These are phyloP conservation scores for Rhagoletis pomonella DNA, from an alignment of 1,140 invertebrate species.

Conservation along the genomic window DNA sequence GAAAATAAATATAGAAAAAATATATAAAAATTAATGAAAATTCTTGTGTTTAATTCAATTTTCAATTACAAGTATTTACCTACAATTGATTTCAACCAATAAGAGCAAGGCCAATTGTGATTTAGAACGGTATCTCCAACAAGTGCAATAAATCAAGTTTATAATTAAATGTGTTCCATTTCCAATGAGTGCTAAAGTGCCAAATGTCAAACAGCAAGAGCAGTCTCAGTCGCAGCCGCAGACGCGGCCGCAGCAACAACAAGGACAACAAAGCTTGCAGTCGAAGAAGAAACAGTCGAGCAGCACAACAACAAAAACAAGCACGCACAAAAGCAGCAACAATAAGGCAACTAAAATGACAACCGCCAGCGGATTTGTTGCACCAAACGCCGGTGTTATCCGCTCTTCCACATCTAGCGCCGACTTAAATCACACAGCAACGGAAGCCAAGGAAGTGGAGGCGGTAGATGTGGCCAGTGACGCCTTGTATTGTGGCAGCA, in stretches of 20 bases:
- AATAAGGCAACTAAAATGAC: constrained; percentile 49
- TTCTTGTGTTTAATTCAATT: background rate
- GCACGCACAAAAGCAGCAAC: constrained; percentile 30
- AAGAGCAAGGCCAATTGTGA: background rate
- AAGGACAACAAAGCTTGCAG: background rate
- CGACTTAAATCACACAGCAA: constrained; percentile 45
- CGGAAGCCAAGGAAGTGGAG: constrained; percentile 28
- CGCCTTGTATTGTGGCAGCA: constrained; percentile 65
- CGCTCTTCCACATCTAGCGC: constrained; percentile 2
- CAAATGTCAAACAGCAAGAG: constrained; percentile 32
- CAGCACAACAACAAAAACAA: constrained; percentile 42
- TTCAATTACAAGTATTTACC: background rate
- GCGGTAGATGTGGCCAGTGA: constrained; percentile 71
- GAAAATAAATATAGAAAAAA: too few species aligned
- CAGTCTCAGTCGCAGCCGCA: background rate
- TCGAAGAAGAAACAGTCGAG: background rate
- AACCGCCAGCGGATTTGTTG: constrained; percentile 55
- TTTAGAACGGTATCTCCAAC: constrained; percentile 20
- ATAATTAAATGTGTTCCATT: constrained; percentile 46
- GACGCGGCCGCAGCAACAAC: background rate
- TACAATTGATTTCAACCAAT: background rate
- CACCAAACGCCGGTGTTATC: background rate
- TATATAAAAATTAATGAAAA: background rate
- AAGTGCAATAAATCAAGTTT: constrained; percentile 31
- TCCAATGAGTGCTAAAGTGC: constrained; percentile 50